phyloP scores from a whole-genome alignment of 2,888 invertebrate genomes.

The Himalopsyche anomala region DNA sequence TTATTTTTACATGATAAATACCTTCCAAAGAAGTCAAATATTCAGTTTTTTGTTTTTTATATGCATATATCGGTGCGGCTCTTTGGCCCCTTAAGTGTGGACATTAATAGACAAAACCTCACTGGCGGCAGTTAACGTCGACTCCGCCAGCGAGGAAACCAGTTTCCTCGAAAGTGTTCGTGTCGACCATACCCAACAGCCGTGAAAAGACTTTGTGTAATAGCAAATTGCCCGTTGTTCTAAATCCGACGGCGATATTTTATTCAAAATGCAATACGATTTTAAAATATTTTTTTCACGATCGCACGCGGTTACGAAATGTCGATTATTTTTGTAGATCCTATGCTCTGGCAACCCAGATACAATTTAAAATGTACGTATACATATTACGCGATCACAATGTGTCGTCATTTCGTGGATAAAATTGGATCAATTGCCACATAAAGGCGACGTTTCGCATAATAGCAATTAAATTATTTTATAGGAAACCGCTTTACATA shows the following conservation, averaged over 20 bases:
- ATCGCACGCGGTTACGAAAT: slow-evolving; percentile 6
- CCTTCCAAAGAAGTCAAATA: no score
- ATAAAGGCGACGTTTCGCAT: not conserved
- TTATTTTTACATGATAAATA: no score
- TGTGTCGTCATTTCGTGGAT: not conserved
- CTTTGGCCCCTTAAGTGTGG: no score
- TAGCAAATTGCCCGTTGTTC: not conserved
- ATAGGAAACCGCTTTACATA: not conserved
- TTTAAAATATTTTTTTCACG: slow-evolving; percentile 11
- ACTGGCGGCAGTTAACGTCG: no score
- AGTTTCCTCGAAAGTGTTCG: slow-evolving; percentile 26
- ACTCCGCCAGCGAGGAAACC: not conserved
- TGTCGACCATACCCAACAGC: not conserved
- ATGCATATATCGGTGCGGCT: no score
- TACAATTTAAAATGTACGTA: not conserved
- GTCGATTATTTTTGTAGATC: not conserved
- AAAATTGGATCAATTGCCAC: not conserved
- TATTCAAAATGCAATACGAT: slow-evolving; percentile 12
- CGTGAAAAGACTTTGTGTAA: slow-evolving; percentile 5
- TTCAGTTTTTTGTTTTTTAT: no score
- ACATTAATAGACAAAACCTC: no score
- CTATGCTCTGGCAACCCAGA: not conserved
- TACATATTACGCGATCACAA: not conserved
- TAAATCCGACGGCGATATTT: not conserved
- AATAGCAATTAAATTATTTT: not conserved